Base-by-base conservation (phyloP, 2,888 invertebrate genomes). In the Lasioglossum leucozonium region DNA sequence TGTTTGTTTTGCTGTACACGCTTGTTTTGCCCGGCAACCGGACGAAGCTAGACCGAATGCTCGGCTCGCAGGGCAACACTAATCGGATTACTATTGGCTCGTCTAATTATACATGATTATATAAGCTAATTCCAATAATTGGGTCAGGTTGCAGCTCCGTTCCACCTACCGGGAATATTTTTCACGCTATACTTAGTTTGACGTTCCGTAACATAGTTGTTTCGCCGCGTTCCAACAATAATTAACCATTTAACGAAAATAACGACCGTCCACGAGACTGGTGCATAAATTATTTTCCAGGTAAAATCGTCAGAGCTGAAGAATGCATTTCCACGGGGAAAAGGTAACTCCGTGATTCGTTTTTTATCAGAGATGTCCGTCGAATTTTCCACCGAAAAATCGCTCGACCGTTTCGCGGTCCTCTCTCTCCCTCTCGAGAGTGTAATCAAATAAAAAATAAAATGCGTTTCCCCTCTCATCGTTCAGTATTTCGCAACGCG, bases 401-500 rank as follows among this genome's bases (percentile, higher is more conserved):
- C 34, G 65, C 22, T 65, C 18, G 18, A 4, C 65, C 65, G 65
- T 30, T 62, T 6, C 62, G 37, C 37, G 10, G 10, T 22, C 10
- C 67, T 67, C 67, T 67, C 34, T 67, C 34, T 4, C 67, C 37
- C 67, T 67, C 34, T 67, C 34, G 22, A 18, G 22, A 37, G 67
- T 11, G 67, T 67, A 67, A 67, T 67, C 67, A 22, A 37, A 67
- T 67, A 22, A 67, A 67, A 62, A 4, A 62, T 22, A 30, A 16
- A n/a, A 47, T 34, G 22, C n/a, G 26, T 42, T 37, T n/a, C 18
- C 18, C 30, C 40, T 51, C 72, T 37, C 0, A n/a, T 51, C 37
- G 58, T 67, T 40, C 40, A 65, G 16, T 42, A n/a, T 69, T 74
- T 81, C 10, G 10, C 74, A 62, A 51, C 42, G 67, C 22, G 62